A percentile compares a stretch with the other conserved stretches of the same genome.
Evolutionary conservation across 1,140 invertebrate genomes (phyloP).

Genomic region (Halesus radiatus): DNA sequence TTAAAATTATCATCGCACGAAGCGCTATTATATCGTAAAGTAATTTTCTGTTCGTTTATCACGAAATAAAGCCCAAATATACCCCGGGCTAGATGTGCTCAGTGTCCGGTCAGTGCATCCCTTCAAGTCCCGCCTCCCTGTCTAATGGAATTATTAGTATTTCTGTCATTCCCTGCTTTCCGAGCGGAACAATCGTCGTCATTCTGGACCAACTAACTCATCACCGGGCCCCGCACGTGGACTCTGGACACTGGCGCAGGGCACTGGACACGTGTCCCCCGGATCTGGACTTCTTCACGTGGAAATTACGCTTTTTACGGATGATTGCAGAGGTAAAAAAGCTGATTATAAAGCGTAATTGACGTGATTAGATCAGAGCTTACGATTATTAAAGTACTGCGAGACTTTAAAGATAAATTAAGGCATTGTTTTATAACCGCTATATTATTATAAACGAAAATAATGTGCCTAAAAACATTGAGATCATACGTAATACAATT

Average conservation of each 20-base stretch:
- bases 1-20: too few relatives aligned
- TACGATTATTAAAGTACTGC: too few relatives aligned
- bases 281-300: neutral
- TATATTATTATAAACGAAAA: too few relatives aligned
- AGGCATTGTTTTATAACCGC: too few relatives aligned
- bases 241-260: too few relatives aligned
- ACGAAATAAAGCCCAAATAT: too few relatives aligned
- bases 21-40: too few relatives aligned
- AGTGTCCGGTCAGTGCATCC: conserved; percentile 44
- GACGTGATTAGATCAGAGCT: too few relatives aligned
- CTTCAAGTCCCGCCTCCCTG: neutral
- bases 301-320: conserved; percentile 13
- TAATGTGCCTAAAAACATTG: too few relatives aligned
- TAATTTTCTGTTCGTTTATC: too few relatives aligned
- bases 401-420: too few relatives aligned
- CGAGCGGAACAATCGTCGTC: conserved; percentile 52
- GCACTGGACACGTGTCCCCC: neutral
- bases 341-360: conserved; percentile 2
- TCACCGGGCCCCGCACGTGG: conserved; percentile 7
- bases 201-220: conserved; percentile 51
- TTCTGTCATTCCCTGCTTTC: conserved; percentile 55
- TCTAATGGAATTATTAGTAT: conserved; percentile 58
- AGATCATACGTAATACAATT: too few relatives aligned
- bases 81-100: conserved; percentile 40
- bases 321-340: conserved; percentile 3